Percentiles rank a stretch among this genome's conserved stretches.
These are phyloP conservation scores for Progne subis DNA, from an alignment of 2,113 vertebrate genomes.

Conservation along the genomic window DNA sequence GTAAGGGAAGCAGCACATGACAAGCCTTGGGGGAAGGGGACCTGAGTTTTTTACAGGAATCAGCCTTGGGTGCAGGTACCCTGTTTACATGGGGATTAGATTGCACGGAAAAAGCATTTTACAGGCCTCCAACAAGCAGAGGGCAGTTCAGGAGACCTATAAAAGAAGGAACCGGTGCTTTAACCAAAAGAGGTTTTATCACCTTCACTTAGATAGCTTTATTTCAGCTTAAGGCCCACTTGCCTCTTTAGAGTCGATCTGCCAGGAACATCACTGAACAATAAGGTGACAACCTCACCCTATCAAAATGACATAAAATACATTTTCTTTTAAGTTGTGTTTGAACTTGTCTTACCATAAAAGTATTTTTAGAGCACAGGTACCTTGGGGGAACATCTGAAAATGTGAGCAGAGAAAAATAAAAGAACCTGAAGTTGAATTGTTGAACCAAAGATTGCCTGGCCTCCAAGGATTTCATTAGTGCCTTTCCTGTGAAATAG, in stretches of 20 bases:
- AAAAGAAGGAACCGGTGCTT: accelerated
- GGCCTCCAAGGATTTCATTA: constrained; percentile 56
- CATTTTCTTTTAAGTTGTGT: constrained; percentile 37
- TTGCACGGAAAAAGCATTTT: neutral
- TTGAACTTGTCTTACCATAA: constrained; percentile 38
- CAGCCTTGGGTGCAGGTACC: neutral
- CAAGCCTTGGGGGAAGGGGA: neutral
- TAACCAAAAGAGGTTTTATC: neutral
- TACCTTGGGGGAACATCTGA: constrained; percentile 41
- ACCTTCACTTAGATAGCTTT: constrained; percentile 1
- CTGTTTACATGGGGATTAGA: neutral
- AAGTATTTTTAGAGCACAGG: constrained; percentile 18
- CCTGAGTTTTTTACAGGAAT: neutral
- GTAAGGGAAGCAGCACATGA: neutral
- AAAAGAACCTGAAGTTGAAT: neutral
- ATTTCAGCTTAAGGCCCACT: neutral
- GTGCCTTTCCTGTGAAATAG: neutral
- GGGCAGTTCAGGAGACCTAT: neutral
- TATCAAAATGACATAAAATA: constrained; percentile 54
- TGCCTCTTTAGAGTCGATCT: neutral
- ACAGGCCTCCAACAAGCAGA: neutral
- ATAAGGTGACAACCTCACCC: constrained; percentile 37
- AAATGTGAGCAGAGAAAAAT: neutral
- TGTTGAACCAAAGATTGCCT: constrained; percentile 37
- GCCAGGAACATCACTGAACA: neutral